These are phyloP conservation scores for Thripadectes ignobilis DNA, from an alignment of 2,797 vertebrate genomes.

Conservation along the genomic window DNA sequence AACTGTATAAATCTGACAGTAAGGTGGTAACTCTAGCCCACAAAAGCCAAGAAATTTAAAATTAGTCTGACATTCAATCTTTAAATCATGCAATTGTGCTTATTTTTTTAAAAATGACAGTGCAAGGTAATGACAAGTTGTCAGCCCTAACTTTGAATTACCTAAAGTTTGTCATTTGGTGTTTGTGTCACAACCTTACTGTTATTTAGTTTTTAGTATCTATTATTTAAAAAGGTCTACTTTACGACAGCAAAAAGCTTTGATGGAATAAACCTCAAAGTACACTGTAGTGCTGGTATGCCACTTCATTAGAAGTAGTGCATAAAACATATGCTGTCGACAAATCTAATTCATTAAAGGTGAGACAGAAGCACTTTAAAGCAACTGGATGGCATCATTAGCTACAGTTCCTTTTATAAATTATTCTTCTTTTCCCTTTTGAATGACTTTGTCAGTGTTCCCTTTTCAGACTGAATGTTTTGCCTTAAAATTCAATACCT, in stretches of 20 bases:
- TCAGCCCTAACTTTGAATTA: slow-evolving; percentile 75
- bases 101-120: slow-evolving; percentile 67
- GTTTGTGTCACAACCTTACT: slow-evolving; percentile 81
- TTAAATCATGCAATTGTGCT: slow-evolving; percentile 64
- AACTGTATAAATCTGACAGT: slow-evolving; percentile 57
- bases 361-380: slow-evolving; percentile 78
- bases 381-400: slow-evolving; percentile 79
- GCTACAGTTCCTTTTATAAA: slow-evolving; percentile 76
- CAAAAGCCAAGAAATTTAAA: slow-evolving; percentile 71
- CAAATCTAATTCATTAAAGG: slow-evolving; percentile 81
- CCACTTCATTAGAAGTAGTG: slow-evolving; percentile 77
- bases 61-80: slow-evolving; percentile 70
- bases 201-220: slow-evolving; percentile 80
- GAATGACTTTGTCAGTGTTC: slow-evolving; percentile 77
- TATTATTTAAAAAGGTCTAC: slow-evolving; percentile 81
- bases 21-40: slow-evolving; percentile 71
- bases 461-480: slow-evolving; percentile 63
- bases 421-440: slow-evolving; percentile 77
- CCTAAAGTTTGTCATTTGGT: slow-evolving; percentile 75
- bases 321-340: slow-evolving; percentile 81
- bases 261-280: slow-evolving; percentile 79
- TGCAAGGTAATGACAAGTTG: slow-evolving; percentile 69
- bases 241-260: slow-evolving; percentile 75
- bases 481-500: slow-evolving; percentile 65
- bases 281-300: slow-evolving; percentile 36